Base-by-base conservation (phyloP, 2,797 vertebrate species). In the Lateolabrax maculatus region DNA sequence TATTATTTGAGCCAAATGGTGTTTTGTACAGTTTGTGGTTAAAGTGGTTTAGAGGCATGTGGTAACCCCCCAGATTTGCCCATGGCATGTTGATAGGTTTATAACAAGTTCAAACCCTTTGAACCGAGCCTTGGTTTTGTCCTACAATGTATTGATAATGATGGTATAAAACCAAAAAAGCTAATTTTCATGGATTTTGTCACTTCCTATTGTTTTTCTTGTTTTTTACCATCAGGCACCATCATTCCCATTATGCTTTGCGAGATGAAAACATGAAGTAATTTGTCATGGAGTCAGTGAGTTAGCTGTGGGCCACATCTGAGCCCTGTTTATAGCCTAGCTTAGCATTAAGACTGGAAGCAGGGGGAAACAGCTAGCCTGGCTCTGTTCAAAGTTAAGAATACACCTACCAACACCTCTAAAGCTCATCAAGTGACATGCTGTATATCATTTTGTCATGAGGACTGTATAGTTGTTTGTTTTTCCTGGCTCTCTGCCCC, bases 21-120 rank as follows among this genome's bases (percentile, higher is more conserved):
- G 41, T 64, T 64, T 69, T 36, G 44, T 31, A 37, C 39, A 61
- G n/a, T 68, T 34, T 64, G 44, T 52, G 52, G 19, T 52, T 29
- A 13, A n/a, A 44, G 58, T 46, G 55, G 18, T 58, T 55, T n/a
- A 67, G 31, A 36, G 61, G 37, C 73, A 12, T 34, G 79, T 27
- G 6, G 53, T 27, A 7, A 81, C 79, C 36, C 16, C 7, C 2
- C 19, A 37, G 4, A 57, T 58, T 56, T 51, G 53, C 53, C 37
- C 10, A 1, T 16, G 37, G 46, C 29, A 0, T 37, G 19, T n/a
- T 48, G 43, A 3, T 23, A n/a, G n/a, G n/a, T n/a, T n/a, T n/a
- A n/a, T 29, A 29, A 49, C 2, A 46, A n/a, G n/a, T 58, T 44
- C 21, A 1, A 63, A 44, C 21, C 5, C 9, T 34, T 57, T 65